phyloP scores from a whole-genome alignment of 2,888 invertebrate species.

The Anticlea derivata region DNA sequence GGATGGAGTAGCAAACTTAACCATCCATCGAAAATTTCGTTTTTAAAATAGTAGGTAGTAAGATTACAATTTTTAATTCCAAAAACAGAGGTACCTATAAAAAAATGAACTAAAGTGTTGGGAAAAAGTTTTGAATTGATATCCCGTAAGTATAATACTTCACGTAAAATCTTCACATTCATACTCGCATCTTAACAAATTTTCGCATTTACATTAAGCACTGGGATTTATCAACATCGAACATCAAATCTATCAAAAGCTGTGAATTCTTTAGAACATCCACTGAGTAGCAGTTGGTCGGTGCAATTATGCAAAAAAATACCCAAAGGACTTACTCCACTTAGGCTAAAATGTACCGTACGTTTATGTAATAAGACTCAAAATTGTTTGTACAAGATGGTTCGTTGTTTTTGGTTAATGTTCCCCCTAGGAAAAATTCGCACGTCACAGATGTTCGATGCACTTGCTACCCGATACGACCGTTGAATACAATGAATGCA shows the following conservation, averaged over 20 bases:
- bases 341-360: background rate
- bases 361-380: conserved; percentile 3
- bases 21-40: too few relatives aligned
- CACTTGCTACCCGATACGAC: conserved; percentile 42
- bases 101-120: too few relatives aligned
- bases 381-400: conserved; percentile 12
- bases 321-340: conserved; percentile 16
- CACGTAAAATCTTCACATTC: too few relatives aligned
- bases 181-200: too few relatives aligned
- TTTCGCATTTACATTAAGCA: too few relatives aligned
- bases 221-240: too few relatives aligned
- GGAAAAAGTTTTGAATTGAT: too few relatives aligned
- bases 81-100: too few relatives aligned
- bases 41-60: too few relatives aligned
- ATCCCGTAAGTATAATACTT: too few relatives aligned
- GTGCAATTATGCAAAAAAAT: conserved; percentile 19
- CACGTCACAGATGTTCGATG: conserved; percentile 44
- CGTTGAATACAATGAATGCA: conserved; percentile 32
- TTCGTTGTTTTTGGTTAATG: conserved; percentile 34
- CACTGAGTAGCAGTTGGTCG: conserved; percentile 17
- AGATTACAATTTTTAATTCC: too few relatives aligned
- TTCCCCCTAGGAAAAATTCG: conserved; percentile 42
- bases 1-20: too few relatives aligned
- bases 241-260: conserved; percentile 10
- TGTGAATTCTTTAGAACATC: conserved; percentile 18